phyloP scores from a whole-genome alignment of 2,888 invertebrate genomes.

The Ommatoiulus sabulosus region DNA sequence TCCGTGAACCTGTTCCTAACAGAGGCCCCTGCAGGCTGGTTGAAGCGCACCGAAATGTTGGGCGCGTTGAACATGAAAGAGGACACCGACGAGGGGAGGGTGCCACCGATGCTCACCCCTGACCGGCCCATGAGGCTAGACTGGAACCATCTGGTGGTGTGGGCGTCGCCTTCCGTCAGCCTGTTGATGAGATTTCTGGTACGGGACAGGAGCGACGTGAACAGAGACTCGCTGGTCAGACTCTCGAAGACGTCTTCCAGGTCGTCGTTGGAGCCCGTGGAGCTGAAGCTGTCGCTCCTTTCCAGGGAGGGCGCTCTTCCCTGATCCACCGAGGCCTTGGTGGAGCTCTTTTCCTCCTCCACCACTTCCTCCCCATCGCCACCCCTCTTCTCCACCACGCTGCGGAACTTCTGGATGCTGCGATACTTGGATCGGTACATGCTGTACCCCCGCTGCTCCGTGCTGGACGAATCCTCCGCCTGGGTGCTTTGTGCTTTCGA shows the following conservation, averaged over 20 bases:
- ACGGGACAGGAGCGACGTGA: conserved; percentile 82
- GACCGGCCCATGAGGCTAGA: conserved; percentile 37
- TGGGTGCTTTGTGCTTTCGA: neutral
- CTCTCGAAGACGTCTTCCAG: conserved; percentile 84
- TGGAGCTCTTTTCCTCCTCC: conserved; percentile 25
- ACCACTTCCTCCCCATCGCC: neutral
- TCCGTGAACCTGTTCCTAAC: neutral
- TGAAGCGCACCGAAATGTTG: conserved; percentile 47
- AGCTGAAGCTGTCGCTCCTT: conserved; percentile 87
- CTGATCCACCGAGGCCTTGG: conserved; percentile 15
- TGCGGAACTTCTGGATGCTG: conserved; percentile 57
- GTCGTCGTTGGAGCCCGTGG: conserved; percentile 84
- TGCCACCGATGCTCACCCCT: neutral
- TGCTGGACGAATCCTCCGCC: neutral
- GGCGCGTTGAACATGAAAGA: conserved; percentile 49
- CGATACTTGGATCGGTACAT: conserved; percentile 60
- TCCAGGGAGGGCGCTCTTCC: conserved; percentile 66
- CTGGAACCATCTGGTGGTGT: conserved; percentile 50
- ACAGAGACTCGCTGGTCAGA: conserved; percentile 89
- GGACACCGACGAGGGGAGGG: neutral
- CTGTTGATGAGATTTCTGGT: conserved; percentile 55
- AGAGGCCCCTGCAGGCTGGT: neutral
- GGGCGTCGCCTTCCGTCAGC: conserved; percentile 45
- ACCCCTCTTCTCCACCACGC: conserved; percentile 53
- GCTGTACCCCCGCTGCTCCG: conserved; percentile 58